Evolutionary conservation across 2,888 invertebrate genomes (phyloP).

Genomic region (Drosophila dives): DNA sequence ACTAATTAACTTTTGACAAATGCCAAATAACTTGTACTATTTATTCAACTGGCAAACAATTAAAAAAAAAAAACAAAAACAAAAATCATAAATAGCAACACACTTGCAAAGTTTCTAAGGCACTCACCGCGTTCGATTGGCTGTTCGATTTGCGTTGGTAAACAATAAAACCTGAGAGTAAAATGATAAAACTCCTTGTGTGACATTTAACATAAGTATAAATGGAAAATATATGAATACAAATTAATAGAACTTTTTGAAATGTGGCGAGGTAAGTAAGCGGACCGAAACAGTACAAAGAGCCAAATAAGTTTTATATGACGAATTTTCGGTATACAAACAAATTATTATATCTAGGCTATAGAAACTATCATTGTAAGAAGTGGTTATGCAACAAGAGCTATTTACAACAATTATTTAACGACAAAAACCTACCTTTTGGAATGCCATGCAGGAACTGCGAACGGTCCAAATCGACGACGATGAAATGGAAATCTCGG

Average conservation of each 20-base stretch:
- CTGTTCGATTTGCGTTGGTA: slow-evolving; percentile 59
- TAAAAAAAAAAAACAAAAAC: slow-evolving; percentile 18
- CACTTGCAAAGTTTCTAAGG: slow-evolving; percentile 49
- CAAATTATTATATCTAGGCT: slow-evolving; percentile 69
- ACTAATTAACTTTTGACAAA: slow-evolving; percentile 49
- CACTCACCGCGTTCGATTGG: slow-evolving; percentile 61
- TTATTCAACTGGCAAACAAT: slow-evolving; percentile 25
- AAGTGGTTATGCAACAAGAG: slow-evolving; percentile 46
- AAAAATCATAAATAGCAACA: slow-evolving; percentile 30
- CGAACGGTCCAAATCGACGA: slow-evolving; percentile 87
- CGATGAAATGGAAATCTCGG: slow-evolving; percentile 95
- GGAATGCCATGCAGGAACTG: slow-evolving; percentile 82
- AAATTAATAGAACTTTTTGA: slow-evolving; percentile 44
- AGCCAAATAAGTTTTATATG: slow-evolving; percentile 55
- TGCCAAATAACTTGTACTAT: slow-evolving; percentile 43
- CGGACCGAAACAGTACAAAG: slow-evolving; percentile 55
- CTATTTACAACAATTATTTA: slow-evolving; percentile 23
- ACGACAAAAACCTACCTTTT: slow-evolving; percentile 39
- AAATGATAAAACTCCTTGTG: slow-evolving; percentile 40
- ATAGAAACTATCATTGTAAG: slow-evolving; percentile 57
- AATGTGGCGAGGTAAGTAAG: slow-evolving; percentile 73
- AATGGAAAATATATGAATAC: slow-evolving; percentile 33
- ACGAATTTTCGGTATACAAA: slow-evolving; percentile 59
- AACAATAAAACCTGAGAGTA: slow-evolving; percentile 45
- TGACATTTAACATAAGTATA: slow-evolving; percentile 44